Evolutionary conservation across 2,888 invertebrate species (phyloP).

Genomic region (Lithophane ornitopus): DNA sequence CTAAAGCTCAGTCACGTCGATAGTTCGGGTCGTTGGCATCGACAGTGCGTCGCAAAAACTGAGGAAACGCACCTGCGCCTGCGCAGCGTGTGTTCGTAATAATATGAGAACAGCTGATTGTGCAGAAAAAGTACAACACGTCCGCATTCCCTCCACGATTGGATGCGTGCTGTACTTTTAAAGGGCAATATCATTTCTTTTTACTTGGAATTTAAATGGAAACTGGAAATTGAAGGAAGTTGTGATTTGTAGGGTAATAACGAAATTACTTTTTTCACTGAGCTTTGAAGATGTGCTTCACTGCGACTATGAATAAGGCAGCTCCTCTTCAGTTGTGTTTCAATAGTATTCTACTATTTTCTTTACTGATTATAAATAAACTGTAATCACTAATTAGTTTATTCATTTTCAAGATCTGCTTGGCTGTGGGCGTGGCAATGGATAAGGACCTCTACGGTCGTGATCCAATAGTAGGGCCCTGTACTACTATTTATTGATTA

Average conservation of each 20-base stretch:
- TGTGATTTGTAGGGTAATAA: conserved; percentile 11
- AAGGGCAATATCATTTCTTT: conserved; percentile 26
- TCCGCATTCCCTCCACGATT: conserved; percentile 62
- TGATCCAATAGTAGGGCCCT: too few relatives aligned
- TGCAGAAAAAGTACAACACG: conserved; percentile 48
- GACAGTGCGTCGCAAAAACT: conserved; percentile 49
- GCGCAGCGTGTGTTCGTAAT: conserved; percentile 53
- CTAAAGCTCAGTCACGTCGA: conserved; percentile 11
- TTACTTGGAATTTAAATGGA: conserved; percentile 27
- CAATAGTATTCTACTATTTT: neutral
- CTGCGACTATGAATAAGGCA: neutral
- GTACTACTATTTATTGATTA: neutral
- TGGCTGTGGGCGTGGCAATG: too few relatives aligned
- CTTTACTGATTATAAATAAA: conserved; percentile 10
- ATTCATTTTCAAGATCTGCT: too few relatives aligned
- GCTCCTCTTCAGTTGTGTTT: neutral
- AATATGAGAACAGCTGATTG: conserved; percentile 56
- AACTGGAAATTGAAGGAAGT: conserved; percentile 8
- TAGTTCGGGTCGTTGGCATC: conserved; percentile 56
- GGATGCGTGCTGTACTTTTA: conserved; percentile 44
- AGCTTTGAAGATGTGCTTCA: neutral
- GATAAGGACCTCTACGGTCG: too few relatives aligned
- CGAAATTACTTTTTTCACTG: neutral
- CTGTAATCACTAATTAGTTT: neutral
- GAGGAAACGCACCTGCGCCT: conserved; percentile 56